Evolutionary conservation across 2,888 invertebrate genomes (phyloP), one percentile per base, ranked within the genome.

Genomic region (Chloromyia formosa): DNA sequence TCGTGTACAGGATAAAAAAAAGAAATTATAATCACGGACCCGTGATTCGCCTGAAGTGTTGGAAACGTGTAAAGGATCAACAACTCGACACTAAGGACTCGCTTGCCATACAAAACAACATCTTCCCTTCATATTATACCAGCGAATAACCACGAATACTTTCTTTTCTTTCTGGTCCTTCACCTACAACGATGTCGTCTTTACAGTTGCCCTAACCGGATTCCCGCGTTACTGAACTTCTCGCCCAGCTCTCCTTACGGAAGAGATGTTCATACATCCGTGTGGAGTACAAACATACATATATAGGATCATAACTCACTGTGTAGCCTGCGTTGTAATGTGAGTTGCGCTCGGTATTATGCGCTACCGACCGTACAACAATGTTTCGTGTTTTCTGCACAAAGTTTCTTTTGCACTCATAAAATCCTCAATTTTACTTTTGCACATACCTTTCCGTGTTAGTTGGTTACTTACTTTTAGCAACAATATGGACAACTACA

Each of bases 341-440:
- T 18, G 18, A 56, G 56, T 2, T 56, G 56, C 7, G 27, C 22
- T 20, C 18, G 56, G 10, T 10, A 20, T 56, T 10, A 56, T 53
- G 53, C 56, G 10, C 18, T 56, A 56, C 20, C 4, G 14, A 53
- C 9, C 10, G 20, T 56, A 56, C 56, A 20, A 2, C 56, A 56
- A 56, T 56, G 56, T 56, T 56, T 56, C 56, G 16, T 56, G 18
- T 10, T 56, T 53, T 16, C 22, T 16, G 1, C 18, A 20, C 20
- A 20, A 56, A 56, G 56, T 56, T 56, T 56, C 56, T 20, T 16
- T 56, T 56, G 56, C 56, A 20, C 56, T 56, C 56, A 56, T 56
- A 56, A 56, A 56, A 56, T 56, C 56, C 56, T 56, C 56, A 56
- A 56, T 56, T 1, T 56, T 56, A 56, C 22, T 56, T 56, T 56